phyloP scores from a whole-genome alignment of 2,113 vertebrate genomes.

The Geococcyx californianus region DNA sequence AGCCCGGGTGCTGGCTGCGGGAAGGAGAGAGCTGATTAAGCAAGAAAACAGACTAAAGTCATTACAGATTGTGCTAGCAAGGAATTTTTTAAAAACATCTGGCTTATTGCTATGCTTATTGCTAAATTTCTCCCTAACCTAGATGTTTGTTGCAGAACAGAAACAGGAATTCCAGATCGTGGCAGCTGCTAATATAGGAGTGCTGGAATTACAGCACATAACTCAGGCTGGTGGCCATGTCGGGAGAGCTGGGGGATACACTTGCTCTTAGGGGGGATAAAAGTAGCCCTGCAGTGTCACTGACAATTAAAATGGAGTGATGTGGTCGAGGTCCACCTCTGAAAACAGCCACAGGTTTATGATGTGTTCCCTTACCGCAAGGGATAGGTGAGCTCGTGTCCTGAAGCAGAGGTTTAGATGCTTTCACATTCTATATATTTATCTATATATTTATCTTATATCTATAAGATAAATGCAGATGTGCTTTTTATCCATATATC shows the following conservation, averaged over 20 bases:
- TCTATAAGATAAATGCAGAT: background rate
- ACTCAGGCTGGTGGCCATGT: rapidly evolving
- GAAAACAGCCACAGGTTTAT: background rate
- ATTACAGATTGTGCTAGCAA: background rate
- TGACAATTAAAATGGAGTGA: background rate
- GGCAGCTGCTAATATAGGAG: background rate
- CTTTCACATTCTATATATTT: background rate
- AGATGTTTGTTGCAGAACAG: background rate
- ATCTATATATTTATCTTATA: too few species aligned
- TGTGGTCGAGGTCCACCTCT: background rate
- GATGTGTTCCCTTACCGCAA: background rate
- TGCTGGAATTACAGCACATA: rapidly evolving
- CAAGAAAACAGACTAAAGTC: background rate
- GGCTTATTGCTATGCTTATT: background rate
- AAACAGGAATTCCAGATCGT: rapidly evolving
- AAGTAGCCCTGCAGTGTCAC: background rate
- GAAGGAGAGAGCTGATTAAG: background rate
- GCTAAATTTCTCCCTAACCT: background rate
- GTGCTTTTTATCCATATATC: background rate
- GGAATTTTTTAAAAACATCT: background rate
- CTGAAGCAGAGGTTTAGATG: background rate
- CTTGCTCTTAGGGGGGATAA: background rate
- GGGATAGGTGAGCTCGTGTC: rapidly evolving
- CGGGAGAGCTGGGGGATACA: background rate
- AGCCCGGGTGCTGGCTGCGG: rapidly evolving